A percentile compares a stretch with the other conserved stretches of the same genome.
Conservation (phyloP, 2,888 invertebrate species). For the Mactromeris polynyma region DNA sequence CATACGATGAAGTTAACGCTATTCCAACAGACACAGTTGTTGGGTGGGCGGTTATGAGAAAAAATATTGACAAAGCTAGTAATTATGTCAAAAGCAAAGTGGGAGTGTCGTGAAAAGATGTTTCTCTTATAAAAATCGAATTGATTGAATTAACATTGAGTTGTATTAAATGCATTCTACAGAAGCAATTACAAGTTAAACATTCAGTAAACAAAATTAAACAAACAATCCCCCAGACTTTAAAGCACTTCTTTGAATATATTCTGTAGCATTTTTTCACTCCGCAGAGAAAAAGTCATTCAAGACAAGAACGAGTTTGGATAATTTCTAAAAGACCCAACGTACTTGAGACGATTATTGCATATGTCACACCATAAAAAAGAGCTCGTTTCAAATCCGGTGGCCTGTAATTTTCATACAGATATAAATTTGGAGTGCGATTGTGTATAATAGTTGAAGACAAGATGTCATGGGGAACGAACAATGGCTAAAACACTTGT, state of each 20-base stretch:
- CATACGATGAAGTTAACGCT: neutral
- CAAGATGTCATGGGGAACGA: neutral
- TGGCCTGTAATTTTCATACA: constrained; percentile 34
- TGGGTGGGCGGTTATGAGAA: neutral
- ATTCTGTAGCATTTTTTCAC: constrained; percentile 23
- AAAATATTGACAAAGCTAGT: neutral
- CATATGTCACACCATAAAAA: constrained; percentile 26
- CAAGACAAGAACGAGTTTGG: neutral
- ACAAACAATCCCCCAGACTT: constrained; percentile 17
- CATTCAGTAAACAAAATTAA: constrained; percentile 32
- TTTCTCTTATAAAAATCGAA: neutral
- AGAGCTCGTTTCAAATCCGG: constrained; percentile 34
- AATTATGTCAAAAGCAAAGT: constrained; percentile 8
- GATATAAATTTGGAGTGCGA: neutral
- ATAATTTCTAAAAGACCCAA: neutral
- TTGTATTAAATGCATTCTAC: constrained; percentile 3
- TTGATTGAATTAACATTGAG: constrained; percentile 41
- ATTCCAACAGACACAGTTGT: neutral
- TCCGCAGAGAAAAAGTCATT: constrained; percentile 2
- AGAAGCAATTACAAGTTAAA: constrained; percentile 42
- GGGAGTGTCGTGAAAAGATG: constrained; percentile 21
- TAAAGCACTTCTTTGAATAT: constrained; percentile 24
- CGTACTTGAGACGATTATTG: constrained; percentile 33
- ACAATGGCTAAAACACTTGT: constrained; percentile 27
- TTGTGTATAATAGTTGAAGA: constrained; percentile 2